These are phyloP conservation scores for Notospermus geniculatus DNA, from an alignment of 1,140 invertebrate species.

Conservation along the genomic window DNA sequence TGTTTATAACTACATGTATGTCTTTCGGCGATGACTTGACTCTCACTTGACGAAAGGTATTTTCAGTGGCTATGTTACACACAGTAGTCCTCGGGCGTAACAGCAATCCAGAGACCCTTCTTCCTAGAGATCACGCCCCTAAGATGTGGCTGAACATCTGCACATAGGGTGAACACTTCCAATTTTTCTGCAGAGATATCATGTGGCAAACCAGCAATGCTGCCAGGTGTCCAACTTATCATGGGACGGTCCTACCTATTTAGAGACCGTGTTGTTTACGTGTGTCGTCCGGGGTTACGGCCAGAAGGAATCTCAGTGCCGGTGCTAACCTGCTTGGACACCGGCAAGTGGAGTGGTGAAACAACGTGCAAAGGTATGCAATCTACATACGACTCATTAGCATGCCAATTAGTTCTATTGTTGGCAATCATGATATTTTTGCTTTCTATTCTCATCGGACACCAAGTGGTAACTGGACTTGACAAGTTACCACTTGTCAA, in stretches of 20 bases:
- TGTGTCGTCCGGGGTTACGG: constrained; percentile 53
- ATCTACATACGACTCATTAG: neutral
- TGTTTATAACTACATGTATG: too few relatives aligned
- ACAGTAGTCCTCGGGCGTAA: too few relatives aligned
- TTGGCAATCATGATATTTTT: too few relatives aligned
- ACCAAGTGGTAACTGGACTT: too few relatives aligned
- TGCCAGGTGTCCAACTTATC: constrained; percentile 44
- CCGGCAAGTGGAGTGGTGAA: constrained; percentile 51
- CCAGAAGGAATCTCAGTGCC: constrained; percentile 41
- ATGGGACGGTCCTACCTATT: constrained; percentile 58
- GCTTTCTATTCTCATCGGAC: too few relatives aligned
- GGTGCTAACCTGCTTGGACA: constrained; percentile 45
- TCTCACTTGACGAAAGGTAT: too few relatives aligned
- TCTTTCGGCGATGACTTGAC: too few relatives aligned
- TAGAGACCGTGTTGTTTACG: constrained; percentile 55
- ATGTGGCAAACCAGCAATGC: constrained; percentile 48
- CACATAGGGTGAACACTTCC: neutral
- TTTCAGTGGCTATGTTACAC: too few relatives aligned
- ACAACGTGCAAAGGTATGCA: constrained; percentile 46
- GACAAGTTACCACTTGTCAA: too few relatives aligned
- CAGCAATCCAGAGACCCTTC: too few relatives aligned
- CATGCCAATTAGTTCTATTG: neutral
- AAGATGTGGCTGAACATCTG: too few relatives aligned
- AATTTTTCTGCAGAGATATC: constrained; percentile 52
- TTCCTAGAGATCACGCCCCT: too few relatives aligned